Evolutionary conservation across 1,140 invertebrate species (phyloP), one percentile per base, ranked within the genome.

Genomic region (Archivesica marissinica): DNA sequence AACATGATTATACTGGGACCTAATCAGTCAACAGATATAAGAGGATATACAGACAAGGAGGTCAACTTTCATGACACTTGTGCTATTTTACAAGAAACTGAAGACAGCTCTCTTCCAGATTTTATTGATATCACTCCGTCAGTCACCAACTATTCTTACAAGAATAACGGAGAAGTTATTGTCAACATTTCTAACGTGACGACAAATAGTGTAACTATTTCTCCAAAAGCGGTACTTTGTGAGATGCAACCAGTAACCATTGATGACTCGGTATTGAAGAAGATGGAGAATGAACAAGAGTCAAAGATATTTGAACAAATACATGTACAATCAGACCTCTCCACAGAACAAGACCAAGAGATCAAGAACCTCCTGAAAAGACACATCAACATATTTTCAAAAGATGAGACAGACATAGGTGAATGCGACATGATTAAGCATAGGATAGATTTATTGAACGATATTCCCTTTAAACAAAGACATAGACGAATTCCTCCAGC

Each of bases 391-490:
- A 74, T 87, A 0, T 84, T 84, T 79, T 74, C 86, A 23, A 59
- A 35, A 50, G 11, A 17, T 52, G 83, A 88, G 30, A 50, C 41
- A 30, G 83, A 88, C 39, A 76, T 86, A 39, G 84, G 85, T 0
- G 28, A 47, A 23, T 84, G 80, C 30, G 68, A 52, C 15, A 38
- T 33, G 9, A 52, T 86, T 1, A 79, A 85, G 28, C 87, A 88
- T 74, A 7, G 80, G 3, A 87, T 78, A 9, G 75, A 87, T 39
- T 47, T 87, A n/a, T 17, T 72, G n/a, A n/a, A 76, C 33, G 79
- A 82, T 41, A 59, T 47, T 39, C 68, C 78, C 25, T 86, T 83
- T 28, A 86, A 86, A 70, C 79, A 82, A 64, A 25, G 44, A 54
- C 80, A 86, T 41, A 2, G 72, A 35, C 23, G 72, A 17, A 86